Percentiles rank a stretch among this genome's conserved stretches.
phyloP scores from a whole-genome alignment of 2,797 vertebrate genomes.

The Pangasius sanitwongsei region DNA sequence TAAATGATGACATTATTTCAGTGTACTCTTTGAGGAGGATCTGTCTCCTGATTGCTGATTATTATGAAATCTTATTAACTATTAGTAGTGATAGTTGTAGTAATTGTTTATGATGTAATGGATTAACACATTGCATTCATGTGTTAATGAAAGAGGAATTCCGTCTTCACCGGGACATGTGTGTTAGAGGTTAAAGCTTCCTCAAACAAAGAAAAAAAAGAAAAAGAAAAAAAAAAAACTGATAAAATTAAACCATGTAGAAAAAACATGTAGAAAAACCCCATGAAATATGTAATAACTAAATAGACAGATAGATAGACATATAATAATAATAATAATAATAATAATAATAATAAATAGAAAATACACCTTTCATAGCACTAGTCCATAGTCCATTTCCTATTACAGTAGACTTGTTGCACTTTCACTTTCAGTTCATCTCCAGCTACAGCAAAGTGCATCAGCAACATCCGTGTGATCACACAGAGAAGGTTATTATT shows the following conservation, averaged over 20 bases:
- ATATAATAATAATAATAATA: neutral
- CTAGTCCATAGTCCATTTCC: neutral
- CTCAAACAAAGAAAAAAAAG: neutral
- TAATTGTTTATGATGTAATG: neutral
- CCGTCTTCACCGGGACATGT: neutral
- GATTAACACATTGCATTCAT: neutral
- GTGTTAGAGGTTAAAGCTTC: neutral
- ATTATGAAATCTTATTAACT: neutral
- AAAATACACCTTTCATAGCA: neutral
- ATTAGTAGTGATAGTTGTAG: neutral
- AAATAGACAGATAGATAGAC: neutral
- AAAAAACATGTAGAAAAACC: neutral
- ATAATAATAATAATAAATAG: neutral
- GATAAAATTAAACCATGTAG: neutral
- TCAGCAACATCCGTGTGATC: neutral
- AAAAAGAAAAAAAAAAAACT: no score
- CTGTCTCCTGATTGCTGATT: neutral
- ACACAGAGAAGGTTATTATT: neutral
- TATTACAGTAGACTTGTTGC: neutral
- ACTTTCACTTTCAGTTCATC: slow-evolving; percentile 13
- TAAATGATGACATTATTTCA: neutral
- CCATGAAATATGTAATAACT: neutral
- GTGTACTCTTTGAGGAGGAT: neutral
- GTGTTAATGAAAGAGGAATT: neutral
- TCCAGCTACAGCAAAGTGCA: neutral